Base-by-base conservation (phyloP, 2,888 invertebrate genomes). In the Cremastinae sp. region DNA sequence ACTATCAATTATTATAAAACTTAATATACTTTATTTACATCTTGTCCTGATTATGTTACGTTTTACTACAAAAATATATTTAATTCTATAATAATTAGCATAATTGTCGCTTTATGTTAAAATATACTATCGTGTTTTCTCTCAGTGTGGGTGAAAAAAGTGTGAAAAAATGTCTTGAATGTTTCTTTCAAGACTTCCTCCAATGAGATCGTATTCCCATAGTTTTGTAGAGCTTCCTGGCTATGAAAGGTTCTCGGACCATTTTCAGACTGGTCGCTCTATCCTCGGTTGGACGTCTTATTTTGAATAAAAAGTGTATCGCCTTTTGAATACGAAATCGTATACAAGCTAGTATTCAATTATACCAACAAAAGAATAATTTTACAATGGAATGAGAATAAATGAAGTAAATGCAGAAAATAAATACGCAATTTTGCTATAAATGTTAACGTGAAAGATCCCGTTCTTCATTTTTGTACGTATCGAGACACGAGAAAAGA, bases 171-270 rank as follows among this genome's bases (percentile, higher is more conserved):
- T 28, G 5, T 28, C 5, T 5, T 28, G 28, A 28, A 28, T 28
- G 2, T 28, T 28, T 28, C 54, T 62, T 41, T 43, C 59, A 18
- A 65, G 61, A 65, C 65, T 75, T 66, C 47, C 61, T 54, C 41
- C 28, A 47, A 28, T 49, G 36, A 28, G 47, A 75, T 71, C 59
- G 54, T 47, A 66, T 71, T 75, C 47, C 49, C 71, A 51, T 53
- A 34, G n/a, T 10, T 14, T 59, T 22, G 22, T 45, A 69, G 61
- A 53, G 61, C 54, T 62, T 62, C 71, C 12, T 36, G 43, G 28
- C 41, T 47, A 49, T 47, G 53, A 22, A 51, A 47, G 34, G 1
- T 36, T 14, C 36, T 56, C 36, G 22, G n/a, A 59, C 51, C 49
- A 28, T 14, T 75, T 65, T 59, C 51, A 56, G 64, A 58, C 34